Evolutionary conservation across 2,888 invertebrate species (phyloP).

Genomic region (Axea sp.): DNA sequence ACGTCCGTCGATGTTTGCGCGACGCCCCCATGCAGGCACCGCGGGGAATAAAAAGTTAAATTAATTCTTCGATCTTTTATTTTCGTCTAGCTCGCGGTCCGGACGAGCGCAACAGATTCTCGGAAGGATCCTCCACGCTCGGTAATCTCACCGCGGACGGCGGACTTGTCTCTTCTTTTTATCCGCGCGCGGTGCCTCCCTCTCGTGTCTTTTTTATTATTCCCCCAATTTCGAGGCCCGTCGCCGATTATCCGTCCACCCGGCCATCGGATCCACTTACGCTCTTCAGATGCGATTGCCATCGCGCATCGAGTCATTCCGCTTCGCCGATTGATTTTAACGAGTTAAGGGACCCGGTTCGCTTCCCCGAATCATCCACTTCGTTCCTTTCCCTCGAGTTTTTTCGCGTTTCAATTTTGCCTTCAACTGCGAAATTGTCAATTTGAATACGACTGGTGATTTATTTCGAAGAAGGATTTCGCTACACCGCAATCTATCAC

Average conservation of each 20-base stretch:
- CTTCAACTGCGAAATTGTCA: constrained; percentile 15
- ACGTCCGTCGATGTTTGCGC: constrained; percentile 26
- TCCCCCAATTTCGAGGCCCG: constrained; percentile 55
- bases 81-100: constrained; percentile 62
- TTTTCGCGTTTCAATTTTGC: constrained; percentile 17
- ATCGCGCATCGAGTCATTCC: constrained; percentile 62
- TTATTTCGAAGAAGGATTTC: neutral
- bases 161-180: constrained; percentile 38
- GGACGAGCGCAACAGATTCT: constrained; percentile 58
- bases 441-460: constrained; percentile 21
- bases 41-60: constrained; percentile 62
- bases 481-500: neutral
- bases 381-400: neutral
- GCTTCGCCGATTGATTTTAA: constrained; percentile 59
- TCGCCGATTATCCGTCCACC: constrained; percentile 52
- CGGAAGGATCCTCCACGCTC: constrained; percentile 62
- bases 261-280: constrained; percentile 58
- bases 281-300: constrained; percentile 53
- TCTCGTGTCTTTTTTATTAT: constrained; percentile 60
- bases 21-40: constrained; percentile 56
- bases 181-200: constrained; percentile 46
- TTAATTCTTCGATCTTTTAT: constrained; percentile 64
- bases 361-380: constrained; percentile 27
- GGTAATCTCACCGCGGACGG: constrained; percentile 59
- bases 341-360: constrained; percentile 41